These are phyloP conservation scores for Lasioglossum marginatum DNA, from an alignment of 2,888 invertebrate genomes.

Conservation along the genomic window DNA sequence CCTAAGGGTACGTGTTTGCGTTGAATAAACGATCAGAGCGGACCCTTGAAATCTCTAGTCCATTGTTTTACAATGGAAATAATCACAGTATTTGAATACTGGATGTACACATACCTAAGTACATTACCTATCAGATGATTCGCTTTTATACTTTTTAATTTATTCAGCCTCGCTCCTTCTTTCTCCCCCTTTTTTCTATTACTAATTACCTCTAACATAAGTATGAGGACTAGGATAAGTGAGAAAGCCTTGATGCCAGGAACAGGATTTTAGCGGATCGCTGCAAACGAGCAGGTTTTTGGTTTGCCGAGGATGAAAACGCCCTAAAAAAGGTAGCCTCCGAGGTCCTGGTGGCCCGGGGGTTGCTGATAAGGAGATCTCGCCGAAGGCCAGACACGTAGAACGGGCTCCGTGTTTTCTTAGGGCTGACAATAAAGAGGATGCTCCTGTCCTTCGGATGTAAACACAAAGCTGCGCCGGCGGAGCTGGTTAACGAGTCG, in stretches of 20 bases:
- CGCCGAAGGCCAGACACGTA: constrained; percentile 48
- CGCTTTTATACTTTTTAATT: no score
- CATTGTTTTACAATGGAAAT: not conserved
- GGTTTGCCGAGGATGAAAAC: constrained; percentile 26
- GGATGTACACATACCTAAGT: no score
- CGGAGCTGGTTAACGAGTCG: constrained; percentile 69
- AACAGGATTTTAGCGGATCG: no score
- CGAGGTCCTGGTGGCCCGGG: not conserved
- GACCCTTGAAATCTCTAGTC: not conserved
- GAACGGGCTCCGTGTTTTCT: constrained; percentile 64
- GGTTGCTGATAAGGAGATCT: constrained; percentile 56
- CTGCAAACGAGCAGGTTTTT: constrained; percentile 18
- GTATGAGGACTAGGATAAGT: no score
- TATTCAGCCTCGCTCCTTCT: no score
- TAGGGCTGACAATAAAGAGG: constrained; percentile 72
- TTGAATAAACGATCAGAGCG: not conserved
- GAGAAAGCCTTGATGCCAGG: no score
- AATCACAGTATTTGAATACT: not conserved
- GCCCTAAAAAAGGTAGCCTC: constrained; percentile 28
- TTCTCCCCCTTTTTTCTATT: no score
- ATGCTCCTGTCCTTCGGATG: constrained; percentile 68
- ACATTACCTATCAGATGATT: no score
- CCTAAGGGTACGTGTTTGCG: not conserved
- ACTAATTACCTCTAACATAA: no score
- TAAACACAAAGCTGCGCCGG: constrained; percentile 72